Percentiles rank a stretch among this genome's conserved stretches.
Conservation (phyloP, 2,888 invertebrate genomes). For the Anagyrus pseudococci region DNA sequence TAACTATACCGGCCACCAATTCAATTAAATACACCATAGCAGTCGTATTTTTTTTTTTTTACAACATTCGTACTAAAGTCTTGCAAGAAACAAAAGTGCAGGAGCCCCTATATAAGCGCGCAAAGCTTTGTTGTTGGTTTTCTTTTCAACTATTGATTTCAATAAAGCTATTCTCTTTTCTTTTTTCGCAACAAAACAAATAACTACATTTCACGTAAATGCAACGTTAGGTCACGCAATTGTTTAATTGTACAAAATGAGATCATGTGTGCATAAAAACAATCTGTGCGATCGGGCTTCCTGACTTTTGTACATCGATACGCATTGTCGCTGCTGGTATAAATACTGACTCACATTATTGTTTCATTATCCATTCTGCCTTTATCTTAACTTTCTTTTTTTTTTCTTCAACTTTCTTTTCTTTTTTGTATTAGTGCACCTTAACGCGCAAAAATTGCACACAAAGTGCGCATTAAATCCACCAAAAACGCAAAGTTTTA, state of each 20-base stretch:
- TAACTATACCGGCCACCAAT: slow-evolving; percentile 51
- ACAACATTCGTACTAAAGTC: slow-evolving; percentile 59
- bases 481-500: background rate
- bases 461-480: slow-evolving; percentile 12
- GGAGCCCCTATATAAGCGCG: slow-evolving; percentile 47
- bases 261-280: slow-evolving; percentile 35
- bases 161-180: slow-evolving; percentile 21
- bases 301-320: slow-evolving; percentile 50
- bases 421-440: background rate
- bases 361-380: too few species aligned
- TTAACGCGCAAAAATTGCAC: slow-evolving; percentile 20
- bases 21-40: slow-evolving; percentile 57
- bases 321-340: slow-evolving; percentile 60
- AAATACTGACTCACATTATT: slow-evolving; percentile 43
- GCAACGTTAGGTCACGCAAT: slow-evolving; percentile 47
- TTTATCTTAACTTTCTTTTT: slow-evolving; percentile 17
- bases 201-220: too few species aligned
- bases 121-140: background rate
- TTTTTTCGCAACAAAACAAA: too few species aligned
- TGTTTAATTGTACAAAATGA: slow-evolving; percentile 26
- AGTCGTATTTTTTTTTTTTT: slow-evolving; percentile 53
- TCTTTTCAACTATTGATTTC: background rate
- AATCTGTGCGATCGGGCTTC: slow-evolving; percentile 46
- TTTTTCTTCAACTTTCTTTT: slow-evolving; percentile 1
- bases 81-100: slow-evolving; percentile 58